phyloP scores from a whole-genome alignment of 2,113 vertebrate genomes.

The Prinia subflava region DNA sequence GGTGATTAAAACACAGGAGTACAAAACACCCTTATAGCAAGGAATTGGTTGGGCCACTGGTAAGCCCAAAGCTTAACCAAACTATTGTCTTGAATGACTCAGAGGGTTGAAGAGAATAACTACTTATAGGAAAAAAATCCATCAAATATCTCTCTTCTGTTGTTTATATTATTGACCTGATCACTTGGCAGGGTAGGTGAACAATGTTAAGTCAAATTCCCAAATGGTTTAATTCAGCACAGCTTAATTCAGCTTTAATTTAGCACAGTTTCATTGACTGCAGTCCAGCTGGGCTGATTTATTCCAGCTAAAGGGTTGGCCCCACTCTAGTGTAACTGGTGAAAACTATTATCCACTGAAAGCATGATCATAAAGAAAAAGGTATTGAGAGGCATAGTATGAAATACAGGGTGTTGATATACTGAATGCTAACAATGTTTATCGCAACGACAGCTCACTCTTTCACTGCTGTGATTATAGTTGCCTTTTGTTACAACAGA shows the following conservation, averaged over 20 bases:
- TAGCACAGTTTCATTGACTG: conserved; percentile 32
- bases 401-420: conserved; percentile 34
- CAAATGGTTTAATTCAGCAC: conserved; percentile 30
- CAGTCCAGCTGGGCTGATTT: conserved; percentile 45
- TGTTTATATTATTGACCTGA: conserved; percentile 41
- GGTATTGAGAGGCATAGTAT: conserved; percentile 29
- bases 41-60: background rate
- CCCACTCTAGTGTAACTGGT: conserved; percentile 34
- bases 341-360: conserved; percentile 46
- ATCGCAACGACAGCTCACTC: background rate
- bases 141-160: background rate
- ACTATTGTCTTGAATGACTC: background rate
- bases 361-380: conserved; percentile 32
- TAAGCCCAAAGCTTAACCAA: background rate
- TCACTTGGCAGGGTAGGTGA: background rate
- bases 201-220: conserved; percentile 22
- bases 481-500: conserved; percentile 33
- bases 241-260: conserved; percentile 55
- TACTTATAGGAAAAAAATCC: background rate
- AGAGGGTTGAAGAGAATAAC: background rate
- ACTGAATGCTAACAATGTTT: conserved; percentile 17
- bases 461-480: conserved; percentile 28
- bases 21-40: background rate
- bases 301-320: conserved; percentile 4
- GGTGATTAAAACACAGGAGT: background rate